Percentiles rank a stretch among this genome's conserved stretches.
Evolutionary conservation across 2,888 invertebrate species (phyloP).

Genomic region (Frankliniella fusca): DNA sequence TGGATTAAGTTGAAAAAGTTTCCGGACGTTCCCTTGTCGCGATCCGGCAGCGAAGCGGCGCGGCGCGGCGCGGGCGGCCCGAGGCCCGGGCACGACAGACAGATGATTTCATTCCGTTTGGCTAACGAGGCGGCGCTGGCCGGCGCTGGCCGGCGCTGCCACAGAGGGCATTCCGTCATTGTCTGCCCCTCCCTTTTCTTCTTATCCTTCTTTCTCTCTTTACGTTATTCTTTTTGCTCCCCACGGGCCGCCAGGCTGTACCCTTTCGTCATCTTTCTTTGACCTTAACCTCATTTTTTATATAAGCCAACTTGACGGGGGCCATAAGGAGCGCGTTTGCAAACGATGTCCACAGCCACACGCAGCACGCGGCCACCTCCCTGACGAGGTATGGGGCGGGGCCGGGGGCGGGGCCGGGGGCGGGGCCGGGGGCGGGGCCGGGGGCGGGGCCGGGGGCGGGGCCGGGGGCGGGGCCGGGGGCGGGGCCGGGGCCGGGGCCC

Average conservation of each 20-base stretch:
- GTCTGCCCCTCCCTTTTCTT: background rate
- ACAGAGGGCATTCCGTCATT: constrained; percentile 20
- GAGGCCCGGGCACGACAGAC: background rate
- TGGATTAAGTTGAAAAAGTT: no score
- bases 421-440: no score
- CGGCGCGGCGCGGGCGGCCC: background rate
- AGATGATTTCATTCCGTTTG: constrained; percentile 24
- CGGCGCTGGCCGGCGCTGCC: background rate
- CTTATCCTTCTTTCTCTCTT: background rate
- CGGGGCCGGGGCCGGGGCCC: no score
- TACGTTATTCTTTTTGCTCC: background rate
- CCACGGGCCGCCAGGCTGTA: background rate
- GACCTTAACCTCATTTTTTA: constrained; percentile 17
- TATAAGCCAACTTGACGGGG: background rate
- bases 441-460: no score
- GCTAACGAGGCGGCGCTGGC: constrained; percentile 7
- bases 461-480: no score
- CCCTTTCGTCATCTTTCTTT: background rate
- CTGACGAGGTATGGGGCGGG: no score
- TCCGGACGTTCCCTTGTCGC: no score
- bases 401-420: no score
- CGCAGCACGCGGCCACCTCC: no score
- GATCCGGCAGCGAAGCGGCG: no score
- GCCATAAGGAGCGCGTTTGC: no score
- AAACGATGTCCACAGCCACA: no score